A percentile compares a stretch with the other conserved stretches of the same genome.
phyloP scores from a whole-genome alignment of 2,113 vertebrate species.

The Myotis brandtii region DNA sequence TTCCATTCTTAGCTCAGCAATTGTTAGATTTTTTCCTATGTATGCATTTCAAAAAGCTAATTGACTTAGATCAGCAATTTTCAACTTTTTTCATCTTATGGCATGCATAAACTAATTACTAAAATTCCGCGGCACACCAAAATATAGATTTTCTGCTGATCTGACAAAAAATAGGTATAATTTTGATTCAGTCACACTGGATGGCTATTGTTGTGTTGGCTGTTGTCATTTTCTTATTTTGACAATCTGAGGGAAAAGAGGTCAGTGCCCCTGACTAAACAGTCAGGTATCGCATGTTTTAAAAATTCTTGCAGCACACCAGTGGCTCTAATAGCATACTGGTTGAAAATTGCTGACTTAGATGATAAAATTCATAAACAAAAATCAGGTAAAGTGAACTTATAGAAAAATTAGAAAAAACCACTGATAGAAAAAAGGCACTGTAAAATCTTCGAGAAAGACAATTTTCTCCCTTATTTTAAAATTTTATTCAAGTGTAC shows the following conservation, averaged over 20 bases:
- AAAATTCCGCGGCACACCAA: background rate
- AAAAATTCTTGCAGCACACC: background rate
- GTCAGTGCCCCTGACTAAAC: too few relatives aligned
- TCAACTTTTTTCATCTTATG: background rate
- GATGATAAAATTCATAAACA: constrained; percentile 44
- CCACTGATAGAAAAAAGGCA: background rate
- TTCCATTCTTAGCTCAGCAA: background rate
- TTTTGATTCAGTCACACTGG: background rate
- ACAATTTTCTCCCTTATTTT: background rate
- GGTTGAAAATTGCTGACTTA: background rate
- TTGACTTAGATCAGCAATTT: background rate
- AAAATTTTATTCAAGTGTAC: background rate
- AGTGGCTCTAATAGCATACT: too few relatives aligned
- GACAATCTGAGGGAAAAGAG: background rate
- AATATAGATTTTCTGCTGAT: background rate
- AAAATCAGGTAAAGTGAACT: constrained; percentile 27
- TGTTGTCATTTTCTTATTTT: background rate
- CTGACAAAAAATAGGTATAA: background rate
- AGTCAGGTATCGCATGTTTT: background rate
- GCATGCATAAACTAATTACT: background rate
- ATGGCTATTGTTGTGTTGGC: background rate
- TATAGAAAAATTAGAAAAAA: background rate
- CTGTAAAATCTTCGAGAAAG: background rate
- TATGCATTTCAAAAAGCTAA: background rate
- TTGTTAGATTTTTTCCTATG: background rate